Base-by-base conservation (phyloP, 2,888 invertebrate genomes). In the Arrhopalites spinosus region DNA sequence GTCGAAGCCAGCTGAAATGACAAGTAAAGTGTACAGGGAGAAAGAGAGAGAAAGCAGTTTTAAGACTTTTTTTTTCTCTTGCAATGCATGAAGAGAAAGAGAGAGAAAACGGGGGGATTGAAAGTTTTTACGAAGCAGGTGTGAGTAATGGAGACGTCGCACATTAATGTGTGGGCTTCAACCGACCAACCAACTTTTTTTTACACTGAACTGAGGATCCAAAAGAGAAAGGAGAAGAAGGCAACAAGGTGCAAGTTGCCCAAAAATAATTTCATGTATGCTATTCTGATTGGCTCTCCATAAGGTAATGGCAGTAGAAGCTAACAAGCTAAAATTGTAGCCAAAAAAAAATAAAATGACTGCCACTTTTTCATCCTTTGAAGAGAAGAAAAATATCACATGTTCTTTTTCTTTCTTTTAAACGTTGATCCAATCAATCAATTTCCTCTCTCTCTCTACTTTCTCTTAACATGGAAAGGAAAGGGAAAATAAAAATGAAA, bases 71-170 rank as follows among this genome's bases (percentile, higher is more conserved):
- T 20, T 20, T 59, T 23, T 23, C 17, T 8, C 59, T 13, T 59
- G 59, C 50, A 50, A 15, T 17, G 50, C 45, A 45, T 30, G 17
- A 29, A 64, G 73, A 45, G 27, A 43, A 61, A 64, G 73, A 64
- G 53, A 50, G 64, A 63, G 43, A 68, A 47, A 66, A 43, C 20
- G 50, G 17, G 17, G n/a, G 50, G 17, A 50, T 50, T 50, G 50
- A 50, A 50, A 50, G 50, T 50, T 50, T 50, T 50, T 50, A 50
- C 7, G n/a, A 25, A 29, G 61, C 56, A 71, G 68, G 69, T 74
- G 68, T 74, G 43, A 27, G 69, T 50, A 76, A 72, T 73, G 66
- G 73, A 75, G 78, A 77, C n/a, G n/a, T n/a, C n/a, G n/a, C n/a
- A n/a, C 70, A 77, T 70, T 70, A 70, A 70, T 30, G 70, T 70